Percentiles rank a stretch among this genome's conserved stretches.
These are phyloP conservation scores for Naja naja DNA, from an alignment of 2,113 vertebrate species.

Conservation along the genomic window DNA sequence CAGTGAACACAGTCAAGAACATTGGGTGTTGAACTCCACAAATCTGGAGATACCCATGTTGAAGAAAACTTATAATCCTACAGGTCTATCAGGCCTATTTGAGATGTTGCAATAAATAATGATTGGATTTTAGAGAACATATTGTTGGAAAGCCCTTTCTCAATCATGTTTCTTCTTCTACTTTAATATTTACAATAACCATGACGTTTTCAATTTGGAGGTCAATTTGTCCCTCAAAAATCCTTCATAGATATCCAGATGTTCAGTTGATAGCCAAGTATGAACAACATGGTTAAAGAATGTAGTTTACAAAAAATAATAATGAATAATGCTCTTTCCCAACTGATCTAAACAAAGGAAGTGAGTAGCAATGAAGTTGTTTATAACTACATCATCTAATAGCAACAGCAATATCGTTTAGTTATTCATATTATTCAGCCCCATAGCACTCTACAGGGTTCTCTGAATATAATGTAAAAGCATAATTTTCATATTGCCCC, in stretches of 20 bases:
- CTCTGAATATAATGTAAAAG: not conserved
- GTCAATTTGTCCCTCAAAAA: not conserved
- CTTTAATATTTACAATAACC: not conserved
- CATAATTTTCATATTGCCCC: not conserved
- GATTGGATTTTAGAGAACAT: not conserved
- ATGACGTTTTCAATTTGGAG: not conserved
- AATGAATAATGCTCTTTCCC: not conserved
- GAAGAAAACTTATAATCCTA: not conserved
- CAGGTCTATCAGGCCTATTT: not conserved
- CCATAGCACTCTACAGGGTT: not conserved
- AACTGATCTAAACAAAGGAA: not conserved
- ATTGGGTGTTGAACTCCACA: not conserved
- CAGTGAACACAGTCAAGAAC: not conserved
- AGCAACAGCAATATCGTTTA: not conserved
- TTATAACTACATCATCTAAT: not conserved
- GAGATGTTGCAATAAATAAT: not conserved
- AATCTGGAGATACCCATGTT: not conserved
- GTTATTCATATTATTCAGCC: not conserved
- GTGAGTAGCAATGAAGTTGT: not conserved
- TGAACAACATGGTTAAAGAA: not conserved
- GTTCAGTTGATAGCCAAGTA: not conserved
- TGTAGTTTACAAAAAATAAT: not conserved
- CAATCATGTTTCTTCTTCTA: not conserved
- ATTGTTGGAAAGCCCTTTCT: no score
- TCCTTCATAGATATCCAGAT: not conserved